Evolutionary conservation across 2,113 vertebrate species (phyloP), one percentile per base, ranked within the genome.

Genomic region (Zosterops borbonicus): DNA sequence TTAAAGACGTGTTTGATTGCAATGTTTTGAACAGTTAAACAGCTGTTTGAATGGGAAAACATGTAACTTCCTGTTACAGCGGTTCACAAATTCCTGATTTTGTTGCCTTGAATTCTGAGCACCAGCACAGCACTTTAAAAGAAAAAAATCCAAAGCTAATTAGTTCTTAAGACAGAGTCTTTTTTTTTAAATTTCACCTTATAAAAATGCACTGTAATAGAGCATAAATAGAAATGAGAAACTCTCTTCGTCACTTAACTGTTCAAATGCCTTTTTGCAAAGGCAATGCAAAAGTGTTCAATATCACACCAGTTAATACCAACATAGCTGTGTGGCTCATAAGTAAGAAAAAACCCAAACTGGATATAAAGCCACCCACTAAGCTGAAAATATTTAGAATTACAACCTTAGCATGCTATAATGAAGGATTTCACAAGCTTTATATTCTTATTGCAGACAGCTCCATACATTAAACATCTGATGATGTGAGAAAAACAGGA

Each of bases 401-500:
- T 89, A 92, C 52, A 89, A 56, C n/a, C 33, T 73, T 70, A 83
- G 20, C 39, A 81, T 9, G 37, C 50, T 68, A 20, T 69, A 96
- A 89, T 1, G 37, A 93, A 94, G 59, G 63, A 94, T 89, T 96
- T 94, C 59, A 92, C 70, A 94, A 91, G 62, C 83, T 89, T 87
- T 92, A 58, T 56, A 47, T 62, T 76, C 33, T 81, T 80, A 79
- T 6, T 76, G 65, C 42, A 84, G 77, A 62, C 87, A 92, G 58
- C 24, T 92, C 6, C 1, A 0, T 76, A 89, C 55, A 70, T 77
- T 81, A 89, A 93, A 93, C 74, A 79, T 83, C 42, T 90, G 77
- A 92, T 78, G 71, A 90, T 47, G 64, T 78, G 84, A 86, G 79
- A 95, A 96, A 96, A 94, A 68, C 50, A 82, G 84, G 83, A 82